A percentile compares a stretch with the other conserved stretches of the same genome.
Conservation (phyloP, 1,140 invertebrate genomes). For the Microplitis mediator region DNA sequence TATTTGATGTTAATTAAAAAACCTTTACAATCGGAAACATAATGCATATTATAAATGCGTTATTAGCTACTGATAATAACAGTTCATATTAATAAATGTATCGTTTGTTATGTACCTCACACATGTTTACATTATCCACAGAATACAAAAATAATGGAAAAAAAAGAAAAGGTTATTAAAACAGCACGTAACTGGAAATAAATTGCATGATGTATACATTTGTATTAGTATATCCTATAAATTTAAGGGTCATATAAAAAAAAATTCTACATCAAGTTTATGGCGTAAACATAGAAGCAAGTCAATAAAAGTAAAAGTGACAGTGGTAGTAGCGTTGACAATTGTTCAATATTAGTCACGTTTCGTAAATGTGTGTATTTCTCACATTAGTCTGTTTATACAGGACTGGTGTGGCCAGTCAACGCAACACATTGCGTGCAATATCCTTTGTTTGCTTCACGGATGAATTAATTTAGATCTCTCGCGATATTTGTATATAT, state of each 20-base stretch:
- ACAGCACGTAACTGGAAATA: no score
- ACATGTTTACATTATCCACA: no score
- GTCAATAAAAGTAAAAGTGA: constrained; percentile 12
- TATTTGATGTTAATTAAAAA: no score
- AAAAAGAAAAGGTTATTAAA: constrained; percentile 13
- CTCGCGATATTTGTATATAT: constrained; percentile 13
- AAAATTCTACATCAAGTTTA: neutral
- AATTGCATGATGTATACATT: no score
- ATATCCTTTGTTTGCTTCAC: constrained; percentile 54
- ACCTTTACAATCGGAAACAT: no score
- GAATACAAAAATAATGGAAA: no score
- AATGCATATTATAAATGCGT: no score
- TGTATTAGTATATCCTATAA: no score
- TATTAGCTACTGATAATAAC: no score
- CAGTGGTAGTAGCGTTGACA: constrained; percentile 9
- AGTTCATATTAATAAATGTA: no score
- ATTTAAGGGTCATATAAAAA: no score
- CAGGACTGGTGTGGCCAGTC: constrained; percentile 41
- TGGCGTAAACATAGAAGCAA: neutral
- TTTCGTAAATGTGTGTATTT: constrained; percentile 50
- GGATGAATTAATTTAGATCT: constrained; percentile 43
- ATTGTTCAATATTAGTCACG: constrained; percentile 41
- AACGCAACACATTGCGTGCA: constrained; percentile 50
- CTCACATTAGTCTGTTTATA: constrained; percentile 56
- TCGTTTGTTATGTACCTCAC: no score